Evolutionary conservation across 2,113 vertebrate genomes (phyloP), one percentile per base, ranked within the genome.

Genomic region (Oxyura jamaicensis): DNA sequence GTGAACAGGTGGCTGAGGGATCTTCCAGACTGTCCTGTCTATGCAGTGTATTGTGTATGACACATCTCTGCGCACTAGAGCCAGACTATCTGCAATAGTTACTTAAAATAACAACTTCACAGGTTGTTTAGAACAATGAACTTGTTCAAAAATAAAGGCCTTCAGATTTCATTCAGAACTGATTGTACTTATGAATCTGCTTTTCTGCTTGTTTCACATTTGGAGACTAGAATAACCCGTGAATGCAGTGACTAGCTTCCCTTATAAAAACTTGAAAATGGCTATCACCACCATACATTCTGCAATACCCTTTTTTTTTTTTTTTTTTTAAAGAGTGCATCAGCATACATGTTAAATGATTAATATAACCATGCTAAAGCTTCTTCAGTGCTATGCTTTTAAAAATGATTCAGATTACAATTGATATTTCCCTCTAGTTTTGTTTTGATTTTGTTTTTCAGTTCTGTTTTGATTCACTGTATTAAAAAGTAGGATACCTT

Each of bases 301-400:
- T 79, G 90, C 71, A 62, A n/a, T 42, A 68, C 28, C 29, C 36
- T 83, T 35, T 29, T 19, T 33, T 66, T 26, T 39, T 39, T 46
- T 10, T 35, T 68, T 71, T 86, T 71, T 71, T 95, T 82, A 53
- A 91, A 85, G 81, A 83, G 60, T 95, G 48, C 84, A 90, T 95
- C 88, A 91, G 62, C 60, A 29, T 76, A 80, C 46, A n/a, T 4
- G 3, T 68, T 28, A 83, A 88, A 69, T 85, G 58, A 31, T 62
- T 77, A 50, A 4, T 69, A 31, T 52, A 60, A 36, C 35, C 4
- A 3, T 50, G 13, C 12, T 75, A 39, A 78, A 44, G 26, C 10
- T 72, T 86, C 72, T 52, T 20, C 33, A 56, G 15, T 48, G 39
- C 33, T 76, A 71, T 1, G 1, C 3, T 75, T 56, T 29, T 12